Percentiles rank a stretch among this genome's conserved stretches.
These are phyloP conservation scores for Drosophila jambulina DNA, from an alignment of 1,140 invertebrate species.

Conservation along the genomic window DNA sequence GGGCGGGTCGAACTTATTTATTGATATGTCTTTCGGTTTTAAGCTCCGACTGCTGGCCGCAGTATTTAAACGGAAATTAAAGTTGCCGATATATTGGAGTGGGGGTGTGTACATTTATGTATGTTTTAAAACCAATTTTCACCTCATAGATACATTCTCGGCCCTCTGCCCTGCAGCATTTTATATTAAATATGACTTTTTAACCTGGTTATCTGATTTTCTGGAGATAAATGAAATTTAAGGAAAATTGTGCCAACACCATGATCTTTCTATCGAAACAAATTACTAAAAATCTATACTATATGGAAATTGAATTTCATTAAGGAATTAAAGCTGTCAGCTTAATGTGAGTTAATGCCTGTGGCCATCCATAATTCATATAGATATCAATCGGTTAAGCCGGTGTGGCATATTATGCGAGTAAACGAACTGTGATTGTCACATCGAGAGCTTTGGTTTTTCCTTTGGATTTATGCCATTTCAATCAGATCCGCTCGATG, in stretches of 20 bases:
- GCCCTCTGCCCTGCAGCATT: not conserved
- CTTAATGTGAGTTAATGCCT: slow-evolving; percentile 14
- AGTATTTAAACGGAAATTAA: slow-evolving; percentile 77
- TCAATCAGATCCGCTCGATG: slow-evolving; percentile 13
- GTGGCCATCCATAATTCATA: slow-evolving; percentile 38
- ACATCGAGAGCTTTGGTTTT: slow-evolving; percentile 29
- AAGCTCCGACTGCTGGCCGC: slow-evolving; percentile 48
- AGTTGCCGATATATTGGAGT: slow-evolving; percentile 30
- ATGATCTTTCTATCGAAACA: not conserved
- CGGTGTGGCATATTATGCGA: slow-evolving; percentile 49
- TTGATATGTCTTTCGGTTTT: slow-evolving; percentile 71
- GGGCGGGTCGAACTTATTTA: slow-evolving; percentile 62
- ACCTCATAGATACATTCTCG: not conserved
- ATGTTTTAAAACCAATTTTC: slow-evolving; percentile 42
- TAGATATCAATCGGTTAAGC: slow-evolving; percentile 44
- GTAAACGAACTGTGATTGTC: slow-evolving; percentile 54
- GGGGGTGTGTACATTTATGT: not conserved
- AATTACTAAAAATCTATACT: slow-evolving; percentile 1
- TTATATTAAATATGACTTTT: slow-evolving; percentile 1
- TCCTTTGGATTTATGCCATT: slow-evolving; percentile 26
- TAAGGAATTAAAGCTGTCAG: slow-evolving; percentile 3
- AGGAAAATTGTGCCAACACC: not conserved
- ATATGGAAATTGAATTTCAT: slow-evolving; percentile 6
- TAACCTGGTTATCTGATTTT: not conserved
- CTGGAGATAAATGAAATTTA: not conserved